These are phyloP conservation scores for Drosophila cracens DNA, from an alignment of 2,888 invertebrate genomes.

Conservation along the genomic window DNA sequence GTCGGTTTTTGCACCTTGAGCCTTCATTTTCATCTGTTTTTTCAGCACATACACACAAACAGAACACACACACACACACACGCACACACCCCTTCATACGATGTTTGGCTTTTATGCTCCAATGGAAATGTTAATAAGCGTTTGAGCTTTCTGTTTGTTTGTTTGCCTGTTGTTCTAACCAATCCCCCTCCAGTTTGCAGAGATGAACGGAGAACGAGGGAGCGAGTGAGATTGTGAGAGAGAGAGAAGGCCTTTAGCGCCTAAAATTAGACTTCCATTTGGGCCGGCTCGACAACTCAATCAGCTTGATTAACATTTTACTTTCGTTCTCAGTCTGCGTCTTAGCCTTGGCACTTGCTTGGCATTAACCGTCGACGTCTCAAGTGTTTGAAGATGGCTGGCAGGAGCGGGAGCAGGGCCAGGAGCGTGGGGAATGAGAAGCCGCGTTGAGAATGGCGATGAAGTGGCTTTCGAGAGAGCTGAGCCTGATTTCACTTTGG, in stretches of 20 bases:
- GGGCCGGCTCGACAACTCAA: conserved; percentile 72
- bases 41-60: conserved; percentile 1
- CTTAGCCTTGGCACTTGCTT: conserved; percentile 61
- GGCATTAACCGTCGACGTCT: conserved; percentile 75
- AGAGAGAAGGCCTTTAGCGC: conserved; percentile 69
- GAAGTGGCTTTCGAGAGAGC: conserved; percentile 75
- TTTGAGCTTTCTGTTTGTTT: conserved; percentile 52
- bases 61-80: not conserved
- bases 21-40: conserved; percentile 57
- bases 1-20: conserved; percentile 76
- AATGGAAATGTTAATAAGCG: conserved; percentile 78
- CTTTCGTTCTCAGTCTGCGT: conserved; percentile 57
- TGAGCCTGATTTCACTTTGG: conserved; percentile 79
- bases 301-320: conserved; percentile 80
- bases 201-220: not conserved
- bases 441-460: conserved; percentile 45
- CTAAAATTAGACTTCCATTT: conserved; percentile 74
- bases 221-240: not conserved
- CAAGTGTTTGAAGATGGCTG: conserved; percentile 59
- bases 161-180: conserved; percentile 35
- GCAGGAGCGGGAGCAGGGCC: not conserved
- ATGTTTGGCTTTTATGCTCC: conserved; percentile 69
- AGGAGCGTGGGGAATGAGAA: not conserved
- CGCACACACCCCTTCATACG: not conserved
- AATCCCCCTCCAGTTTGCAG: conserved; percentile 16